phyloP scores from a whole-genome alignment of 2,113 vertebrate genomes.

The Brevimyrus niger region DNA sequence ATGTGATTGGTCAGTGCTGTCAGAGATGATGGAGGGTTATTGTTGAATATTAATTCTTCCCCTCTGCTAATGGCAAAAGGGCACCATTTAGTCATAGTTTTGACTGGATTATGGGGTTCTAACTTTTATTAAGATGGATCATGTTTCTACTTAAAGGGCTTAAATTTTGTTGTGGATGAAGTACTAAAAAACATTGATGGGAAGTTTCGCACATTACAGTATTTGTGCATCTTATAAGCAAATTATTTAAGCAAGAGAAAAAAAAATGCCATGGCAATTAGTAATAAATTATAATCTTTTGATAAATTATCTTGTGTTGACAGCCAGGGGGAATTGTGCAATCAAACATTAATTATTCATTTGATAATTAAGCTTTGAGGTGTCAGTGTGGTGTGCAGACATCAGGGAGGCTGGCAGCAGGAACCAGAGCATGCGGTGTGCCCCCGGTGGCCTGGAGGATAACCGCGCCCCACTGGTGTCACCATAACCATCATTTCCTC shows the following conservation, averaged over 20 bases:
- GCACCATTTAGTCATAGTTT: conserved; percentile 3
- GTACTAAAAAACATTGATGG: background rate
- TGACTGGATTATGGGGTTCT: background rate
- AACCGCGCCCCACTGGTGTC: background rate
- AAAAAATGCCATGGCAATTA: conserved; percentile 16
- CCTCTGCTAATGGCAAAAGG: background rate
- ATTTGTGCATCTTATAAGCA: conserved; percentile 10
- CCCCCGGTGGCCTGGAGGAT: background rate
- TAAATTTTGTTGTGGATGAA: conserved; percentile 3
- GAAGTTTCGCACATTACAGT: background rate
- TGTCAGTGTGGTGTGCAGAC: conserved; percentile 30
- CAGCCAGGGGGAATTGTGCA: conserved; percentile 59
- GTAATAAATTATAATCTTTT: conserved; percentile 60
- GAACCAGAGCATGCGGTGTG: background rate
- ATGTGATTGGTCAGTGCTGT: background rate
- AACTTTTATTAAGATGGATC: conserved; percentile 4
- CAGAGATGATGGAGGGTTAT: background rate
- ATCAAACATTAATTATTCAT: conserved; percentile 74
- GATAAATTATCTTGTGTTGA: conserved; percentile 71
- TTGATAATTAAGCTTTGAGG: conserved; percentile 71
- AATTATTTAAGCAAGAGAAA: conserved; percentile 15
- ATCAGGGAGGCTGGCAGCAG: background rate
- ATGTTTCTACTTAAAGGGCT: conserved; percentile 2
- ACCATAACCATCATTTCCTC: background rate
- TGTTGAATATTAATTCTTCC: background rate